Base-by-base conservation (phyloP, 2,797 vertebrate species). In the Bryconaethiops microstoma region DNA sequence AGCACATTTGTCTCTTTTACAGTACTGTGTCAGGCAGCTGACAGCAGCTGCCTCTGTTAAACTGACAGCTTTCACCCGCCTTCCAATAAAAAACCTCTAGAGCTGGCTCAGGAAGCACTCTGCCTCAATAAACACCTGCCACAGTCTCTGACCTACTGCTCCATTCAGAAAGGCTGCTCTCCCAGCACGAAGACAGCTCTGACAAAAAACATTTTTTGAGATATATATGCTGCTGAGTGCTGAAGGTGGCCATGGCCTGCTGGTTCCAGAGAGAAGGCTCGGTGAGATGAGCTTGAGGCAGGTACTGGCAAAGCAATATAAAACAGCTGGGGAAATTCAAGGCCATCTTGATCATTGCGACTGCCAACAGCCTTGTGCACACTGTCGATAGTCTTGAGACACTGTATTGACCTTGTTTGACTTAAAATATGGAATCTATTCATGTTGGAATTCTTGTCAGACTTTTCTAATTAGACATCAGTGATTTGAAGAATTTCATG, bases 191-290 rank as follows among this genome's bases (percentile, higher is more conserved):
- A 48, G 70, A 54, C 50, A 55, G 69, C 64, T 21, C 54, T 64
- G 82, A 75, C 65, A 63, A 64, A 42, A 76, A 29, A 42, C 59
- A 50, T 55, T 74, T 29, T 83, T 77, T 21, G 68, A 77, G 59
- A 80, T 79, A 17, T 59, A 60, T 54, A 35, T 42, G 5, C 59
- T 35, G 45, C 52, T 76, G 45, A 50, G 55, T 59, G 50, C 59
- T 21, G 19, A 45, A 68, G 65, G 39, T 68, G 40, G 39, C 65
- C 52, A 64, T 10, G 39, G 63, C 35, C 71, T 69, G 78, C 35
- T 72, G 50, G 54, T 74, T 39, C 35, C 35, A 21, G 35, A 23
- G 54, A 39, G 17, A 54, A 35, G 14, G 19, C 3, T 12, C 2
- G n/a, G 9, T 13, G 65, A 40, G 64, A 59, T 59, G 55, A 60